Evolutionary conservation across 2,797 vertebrate species (phyloP).

Genomic region (Sardinella longiceps): DNA sequence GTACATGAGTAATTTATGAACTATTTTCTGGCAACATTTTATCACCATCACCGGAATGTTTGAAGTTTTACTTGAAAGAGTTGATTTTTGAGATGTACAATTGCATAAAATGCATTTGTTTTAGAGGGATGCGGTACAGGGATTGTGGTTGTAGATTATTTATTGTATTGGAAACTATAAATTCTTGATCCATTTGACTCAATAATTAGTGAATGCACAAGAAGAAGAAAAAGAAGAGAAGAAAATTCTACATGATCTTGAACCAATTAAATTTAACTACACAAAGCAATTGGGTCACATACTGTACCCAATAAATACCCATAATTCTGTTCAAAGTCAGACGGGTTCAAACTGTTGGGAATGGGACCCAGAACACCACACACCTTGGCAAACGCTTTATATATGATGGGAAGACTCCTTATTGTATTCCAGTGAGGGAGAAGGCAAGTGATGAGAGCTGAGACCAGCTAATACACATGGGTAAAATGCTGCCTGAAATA

Average conservation of each 20-base stretch:
- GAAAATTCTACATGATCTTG: neutral
- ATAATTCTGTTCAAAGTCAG: neutral
- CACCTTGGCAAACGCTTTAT: neutral
- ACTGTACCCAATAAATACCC: neutral
- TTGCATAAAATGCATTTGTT: constrained; percentile 48
- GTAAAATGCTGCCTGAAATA: constrained; percentile 53
- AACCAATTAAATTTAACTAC: neutral
- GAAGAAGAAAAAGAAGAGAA: neutral
- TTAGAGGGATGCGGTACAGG: constrained; percentile 37
- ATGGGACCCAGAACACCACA: neutral
- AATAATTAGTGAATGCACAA: neutral
- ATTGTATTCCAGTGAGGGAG: neutral
- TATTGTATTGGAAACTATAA: constrained; percentile 47
- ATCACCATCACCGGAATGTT: constrained; percentile 69
- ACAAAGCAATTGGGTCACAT: neutral
- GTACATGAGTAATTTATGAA: constrained; percentile 76
- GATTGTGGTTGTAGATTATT: constrained; percentile 36
- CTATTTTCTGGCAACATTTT: constrained; percentile 85
- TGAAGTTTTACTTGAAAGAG: constrained; percentile 22
- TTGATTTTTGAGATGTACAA: constrained; percentile 24
- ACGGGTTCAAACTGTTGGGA: neutral
- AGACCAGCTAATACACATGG: neutral
- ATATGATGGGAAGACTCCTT: neutral
- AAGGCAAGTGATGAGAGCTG: neutral
- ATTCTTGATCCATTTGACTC: constrained; percentile 3